Evolutionary conservation across 2,888 invertebrate species (phyloP), one percentile per base, ranked within the genome.

Genomic region (Cremastinae sp.): DNA sequence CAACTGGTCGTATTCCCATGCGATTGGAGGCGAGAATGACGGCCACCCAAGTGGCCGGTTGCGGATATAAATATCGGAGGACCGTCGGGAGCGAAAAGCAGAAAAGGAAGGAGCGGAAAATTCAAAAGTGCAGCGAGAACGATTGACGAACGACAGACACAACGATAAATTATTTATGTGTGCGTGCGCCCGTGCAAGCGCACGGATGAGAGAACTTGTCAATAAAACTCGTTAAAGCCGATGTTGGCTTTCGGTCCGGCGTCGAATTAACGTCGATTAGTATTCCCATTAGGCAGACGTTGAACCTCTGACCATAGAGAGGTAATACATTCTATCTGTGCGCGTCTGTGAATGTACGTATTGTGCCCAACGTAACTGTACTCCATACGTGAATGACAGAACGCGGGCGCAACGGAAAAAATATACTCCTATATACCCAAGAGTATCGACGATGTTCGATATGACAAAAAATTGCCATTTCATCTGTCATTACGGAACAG

Each of bases 211-310:
- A 59, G 74, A 74, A 78, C 77, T 78, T 80, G 82, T 84, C 85
- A 83, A 85, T 84, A 81, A 81, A 81, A 80, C 81, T 80, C 79
- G 81, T 84, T 84, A 83, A 83, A 80, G 79, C 56, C 69, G 80
- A 73, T 80, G 73, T 80, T 76, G 78, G 82, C 79, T 80, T 82
- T 75, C 79, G 70, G 80, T 78, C 82, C 81, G 82, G 85, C 83
- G 83, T 86, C 82, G 83, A 87, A 88, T 88, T 88, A 88, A 87
- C 87, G 84, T 86, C 85, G 85, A 88, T 88, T 87, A 87, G 85
- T 81, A 84, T 85, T 85, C 83, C 87, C 84, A 86, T 89, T 88
- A 88, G 85, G 80, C 85, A 86, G 86, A 86, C 87, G 87, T 85
- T 87, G 88, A 88, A 87, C 87, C 82, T 83, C 45, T 56, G 68